Evolutionary conservation across 2,888 invertebrate genomes (phyloP), one percentile per base, ranked within the genome.

Genomic region (Itoplectis maculator): DNA sequence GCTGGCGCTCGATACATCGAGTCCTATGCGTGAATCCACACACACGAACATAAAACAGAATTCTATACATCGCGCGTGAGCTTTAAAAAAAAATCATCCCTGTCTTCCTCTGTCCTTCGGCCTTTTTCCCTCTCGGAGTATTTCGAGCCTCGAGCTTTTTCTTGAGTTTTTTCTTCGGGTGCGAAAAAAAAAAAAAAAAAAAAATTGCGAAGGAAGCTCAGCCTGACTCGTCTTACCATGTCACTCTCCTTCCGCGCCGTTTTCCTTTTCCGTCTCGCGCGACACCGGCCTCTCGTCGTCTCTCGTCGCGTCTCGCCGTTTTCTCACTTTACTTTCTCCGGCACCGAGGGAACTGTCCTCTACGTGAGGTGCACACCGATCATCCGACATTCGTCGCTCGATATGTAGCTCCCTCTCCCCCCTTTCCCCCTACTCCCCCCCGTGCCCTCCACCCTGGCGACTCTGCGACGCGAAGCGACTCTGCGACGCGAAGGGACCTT

Each of bases 331-430:
- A 42, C 77, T 72, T 42, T 66, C 69, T 65, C 72, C 63, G 76
- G 75, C 81, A 75, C 54, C 81, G 68, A 59, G 35, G 72, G 81
- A 78, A 68, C 84, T 84, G 82, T 84, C 83, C 86, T 85, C 87
- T 92, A 92, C 92, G 92, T 92, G 92, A 92, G 90, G 87, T 88
- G 92, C 88, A 92, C 90, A 87, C 88, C 89, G 90, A 92, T 88
- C 89, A 89, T 90, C 89, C 91, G 88, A 90, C 91, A 89, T 91
- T 90, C 90, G 88, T 90, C 92, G 91, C 91, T 91, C 92, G 91
- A 91, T 91, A 90, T 89, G 88, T 89, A 90, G 88, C 91, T 18
- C 20, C 13, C 54, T 5, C 54, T 9, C 54, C 29, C 23, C 29
- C 29, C 29, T 20, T 20, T 54, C 15, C 37, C 87, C 88, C 87